These are phyloP conservation scores for Cyanoderma ruficeps DNA, from an alignment of 2,113 vertebrate genomes.

Conservation along the genomic window DNA sequence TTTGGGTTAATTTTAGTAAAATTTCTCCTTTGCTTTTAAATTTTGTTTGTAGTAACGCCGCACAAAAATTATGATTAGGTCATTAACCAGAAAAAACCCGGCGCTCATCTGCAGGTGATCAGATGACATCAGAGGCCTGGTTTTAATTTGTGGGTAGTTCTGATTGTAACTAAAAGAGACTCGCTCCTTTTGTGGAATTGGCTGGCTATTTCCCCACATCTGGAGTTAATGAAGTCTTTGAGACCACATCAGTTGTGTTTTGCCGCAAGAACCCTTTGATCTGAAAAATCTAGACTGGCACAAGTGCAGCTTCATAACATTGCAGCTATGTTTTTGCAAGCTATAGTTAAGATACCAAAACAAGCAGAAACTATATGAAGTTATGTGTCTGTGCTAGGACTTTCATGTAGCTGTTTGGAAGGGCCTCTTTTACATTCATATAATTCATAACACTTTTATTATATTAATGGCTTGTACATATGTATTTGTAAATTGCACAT, in stretches of 20 bases:
- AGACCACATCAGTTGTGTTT: conserved; percentile 91
- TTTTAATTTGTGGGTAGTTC: conserved; percentile 85
- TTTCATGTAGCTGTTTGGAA: conserved; percentile 53
- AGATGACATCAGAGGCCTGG: conserved; percentile 81
- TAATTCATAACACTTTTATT: conserved; percentile 61
- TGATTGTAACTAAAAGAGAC: conserved; percentile 79
- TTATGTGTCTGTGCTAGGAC: conserved; percentile 49
- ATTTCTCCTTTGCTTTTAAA: conserved; percentile 57
- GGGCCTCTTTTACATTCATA: conserved; percentile 14
- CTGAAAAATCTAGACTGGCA: conserved; percentile 82
- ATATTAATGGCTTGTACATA: conserved; percentile 41
- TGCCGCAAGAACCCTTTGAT: conserved; percentile 87
- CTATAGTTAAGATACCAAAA: conserved; percentile 73
- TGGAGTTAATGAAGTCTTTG: conserved; percentile 90
- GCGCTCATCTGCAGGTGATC: conserved; percentile 78
- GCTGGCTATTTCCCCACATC: conserved; percentile 82
- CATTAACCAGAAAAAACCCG: conserved; percentile 72
- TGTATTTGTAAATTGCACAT: conserved; percentile 21
- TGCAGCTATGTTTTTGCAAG: conserved; percentile 74
- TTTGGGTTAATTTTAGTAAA: conserved; percentile 5
- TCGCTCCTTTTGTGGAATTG: conserved; percentile 79
- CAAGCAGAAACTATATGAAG: conserved; percentile 58
- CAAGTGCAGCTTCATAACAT: conserved; percentile 80
- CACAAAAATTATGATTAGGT: conserved; percentile 72
- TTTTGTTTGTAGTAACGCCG: conserved; percentile 68